phyloP scores from a whole-genome alignment of 2,888 invertebrate genomes.

The Pediacus dermestoides region DNA sequence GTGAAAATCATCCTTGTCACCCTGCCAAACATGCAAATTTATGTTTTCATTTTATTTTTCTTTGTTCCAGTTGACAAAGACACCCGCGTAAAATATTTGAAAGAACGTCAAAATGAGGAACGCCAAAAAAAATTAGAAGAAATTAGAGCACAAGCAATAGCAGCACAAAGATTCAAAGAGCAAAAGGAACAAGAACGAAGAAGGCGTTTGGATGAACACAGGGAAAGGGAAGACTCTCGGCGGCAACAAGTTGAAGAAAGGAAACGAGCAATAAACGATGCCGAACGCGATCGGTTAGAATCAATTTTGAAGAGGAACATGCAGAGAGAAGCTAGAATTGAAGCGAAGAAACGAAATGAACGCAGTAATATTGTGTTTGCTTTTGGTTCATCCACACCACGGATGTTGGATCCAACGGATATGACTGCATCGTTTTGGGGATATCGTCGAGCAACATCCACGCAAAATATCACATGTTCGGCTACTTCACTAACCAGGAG shows the following conservation, averaged over 20 bases:
- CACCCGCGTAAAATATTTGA: slow-evolving; percentile 69
- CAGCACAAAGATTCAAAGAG: slow-evolving; percentile 85
- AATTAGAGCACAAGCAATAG: slow-evolving; percentile 81
- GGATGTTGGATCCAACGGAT: slow-evolving; percentile 79
- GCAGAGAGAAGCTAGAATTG: slow-evolving; percentile 53
- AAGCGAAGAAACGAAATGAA: slow-evolving; percentile 74
- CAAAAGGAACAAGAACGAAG: slow-evolving; percentile 83
- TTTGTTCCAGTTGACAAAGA: slow-evolving; percentile 53
- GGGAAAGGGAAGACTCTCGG: slow-evolving; percentile 72
- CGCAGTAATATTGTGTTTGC: slow-evolving; percentile 76
- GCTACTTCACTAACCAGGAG: slow-evolving; percentile 73
- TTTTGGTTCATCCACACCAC: slow-evolving; percentile 87
- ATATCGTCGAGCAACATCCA: slow-evolving; percentile 84
- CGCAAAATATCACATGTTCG: slow-evolving; percentile 78
- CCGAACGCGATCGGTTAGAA: slow-evolving; percentile 81
- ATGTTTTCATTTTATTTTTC: slow-evolving; percentile 1
- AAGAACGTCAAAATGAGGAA: slow-evolving; percentile 87
- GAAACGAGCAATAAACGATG: slow-evolving; percentile 84
- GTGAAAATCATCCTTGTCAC: no score
- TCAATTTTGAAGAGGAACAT: slow-evolving; percentile 81
- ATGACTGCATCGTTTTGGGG: slow-evolving; percentile 80
- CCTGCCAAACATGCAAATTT: no score
- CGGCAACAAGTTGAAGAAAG: slow-evolving; percentile 77
- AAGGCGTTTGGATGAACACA: slow-evolving; percentile 77
- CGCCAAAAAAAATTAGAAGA: slow-evolving; percentile 85